Base-by-base conservation (phyloP, 2,888 invertebrate species). In the Eupithecia abbreviata region DNA sequence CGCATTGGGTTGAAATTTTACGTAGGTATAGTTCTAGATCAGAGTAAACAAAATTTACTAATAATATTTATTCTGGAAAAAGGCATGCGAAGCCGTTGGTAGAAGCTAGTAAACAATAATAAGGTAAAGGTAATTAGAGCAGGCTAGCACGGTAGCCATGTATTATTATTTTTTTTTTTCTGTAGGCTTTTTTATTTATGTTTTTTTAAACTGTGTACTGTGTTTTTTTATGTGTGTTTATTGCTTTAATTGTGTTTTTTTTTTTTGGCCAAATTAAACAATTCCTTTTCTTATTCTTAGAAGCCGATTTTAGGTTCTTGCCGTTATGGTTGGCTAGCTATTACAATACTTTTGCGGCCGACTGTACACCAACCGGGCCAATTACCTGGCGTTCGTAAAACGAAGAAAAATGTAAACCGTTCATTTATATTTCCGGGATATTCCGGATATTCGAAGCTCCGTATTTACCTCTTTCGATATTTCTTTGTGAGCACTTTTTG, bases 331-430 rank as follows among this genome's bases (percentile, higher is more conserved):
- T n/a, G 18, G 55, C n/a, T 41, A 15, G 66, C 45, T 3, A 45
- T 45, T 47, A 69, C 13, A 69, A 47, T 18, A 69, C n/a, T 66
- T 75, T 66, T 66, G 49, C 15, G 45, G 65, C 15, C 13, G 76
- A 78, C 72, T 69, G 68, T 78, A 73, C 75, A 18, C 42, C 43
- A 65, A 69, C n/a, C 49, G 71, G 49, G 71, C 78, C 76, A 78
- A 78, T 78, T 78, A 78, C 75, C 74, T 74, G 72, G 55, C 76
- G 6, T 72, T 74, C 74, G 62, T 71, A 78, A 78, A 78, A 75
- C 30, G 67, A 71, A 76, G 42, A 66, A 74, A 78, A 78, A 78
- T 73, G 13, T 55, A 30, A 67, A 73, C 45, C 42, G 78, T 78
- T 76, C 72, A 68, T 78, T 76, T 73, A 49, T 71, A 72, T 76